phyloP scores from a whole-genome alignment of 1,140 invertebrate genomes.

The Zaprionus nigranus region DNA sequence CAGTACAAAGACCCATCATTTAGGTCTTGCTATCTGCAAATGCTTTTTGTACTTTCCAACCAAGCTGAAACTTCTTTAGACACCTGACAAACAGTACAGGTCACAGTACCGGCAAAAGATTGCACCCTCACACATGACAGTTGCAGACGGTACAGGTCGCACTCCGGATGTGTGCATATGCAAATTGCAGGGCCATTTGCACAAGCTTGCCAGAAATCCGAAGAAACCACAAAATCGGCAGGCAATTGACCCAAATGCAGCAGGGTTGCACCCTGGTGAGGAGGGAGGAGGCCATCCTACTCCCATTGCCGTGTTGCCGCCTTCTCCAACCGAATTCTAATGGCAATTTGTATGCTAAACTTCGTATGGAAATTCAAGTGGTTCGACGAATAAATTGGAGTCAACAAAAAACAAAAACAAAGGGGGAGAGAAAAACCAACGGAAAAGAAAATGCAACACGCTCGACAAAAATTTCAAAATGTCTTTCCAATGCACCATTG shows the following conservation, averaged over 20 bases:
- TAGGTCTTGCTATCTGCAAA: constrained; percentile 29
- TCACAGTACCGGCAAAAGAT: not conserved
- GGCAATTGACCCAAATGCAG: constrained; percentile 74
- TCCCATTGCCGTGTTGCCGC: not conserved
- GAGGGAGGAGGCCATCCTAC: no score
- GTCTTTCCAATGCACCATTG: constrained; percentile 6
- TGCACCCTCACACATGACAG: not conserved
- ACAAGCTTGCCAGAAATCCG: constrained; percentile 43
- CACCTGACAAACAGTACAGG: not conserved
- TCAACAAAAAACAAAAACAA: constrained; percentile 22
- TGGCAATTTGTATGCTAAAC: constrained; percentile 79
- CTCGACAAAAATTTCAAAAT: constrained; percentile 44
- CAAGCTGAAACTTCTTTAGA: not conserved
- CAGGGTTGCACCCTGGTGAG: not conserved
- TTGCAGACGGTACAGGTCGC: constrained; percentile 29
- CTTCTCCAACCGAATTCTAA: constrained; percentile 52
- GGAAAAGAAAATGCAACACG: constrained; percentile 32
- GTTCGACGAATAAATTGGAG: constrained; percentile 64
- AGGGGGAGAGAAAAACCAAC: not conserved
- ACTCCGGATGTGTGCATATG: constrained; percentile 56
- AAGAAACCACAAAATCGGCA: constrained; percentile 50
- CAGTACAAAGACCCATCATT: constrained; percentile 28
- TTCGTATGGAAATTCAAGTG: constrained; percentile 71
- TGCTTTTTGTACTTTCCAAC: not conserved
- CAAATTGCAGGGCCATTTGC: constrained; percentile 63